Percentiles rank a stretch among this genome's conserved stretches.
These are phyloP conservation scores for Abramis brama DNA, from an alignment of 2,113 vertebrate genomes.

Conservation along the genomic window DNA sequence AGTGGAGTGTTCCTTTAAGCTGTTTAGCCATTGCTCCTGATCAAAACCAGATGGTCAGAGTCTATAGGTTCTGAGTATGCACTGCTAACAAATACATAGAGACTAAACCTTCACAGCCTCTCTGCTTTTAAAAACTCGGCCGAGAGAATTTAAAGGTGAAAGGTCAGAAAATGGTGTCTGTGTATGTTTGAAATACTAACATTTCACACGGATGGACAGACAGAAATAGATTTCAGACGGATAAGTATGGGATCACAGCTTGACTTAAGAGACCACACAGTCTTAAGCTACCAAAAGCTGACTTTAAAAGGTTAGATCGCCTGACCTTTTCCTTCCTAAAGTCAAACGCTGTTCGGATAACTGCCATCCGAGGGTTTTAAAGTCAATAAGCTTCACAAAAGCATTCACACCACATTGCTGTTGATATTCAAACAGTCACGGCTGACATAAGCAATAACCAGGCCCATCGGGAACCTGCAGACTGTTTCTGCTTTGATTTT, in stretches of 20 bases:
- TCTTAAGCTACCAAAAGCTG: constrained; percentile 41
- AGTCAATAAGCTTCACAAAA: constrained; percentile 52
- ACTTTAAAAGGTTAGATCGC: constrained; percentile 41
- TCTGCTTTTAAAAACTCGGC: constrained; percentile 14
- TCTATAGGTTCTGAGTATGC: neutral
- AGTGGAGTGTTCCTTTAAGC: neutral
- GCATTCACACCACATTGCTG: constrained; percentile 32
- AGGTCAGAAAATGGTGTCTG: constrained; percentile 29
- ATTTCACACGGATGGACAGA: constrained; percentile 24
- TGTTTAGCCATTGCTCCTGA: constrained; percentile 2
- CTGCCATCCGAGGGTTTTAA: constrained; percentile 40
- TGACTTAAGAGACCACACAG: constrained; percentile 52
- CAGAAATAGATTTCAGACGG: constrained; percentile 23
- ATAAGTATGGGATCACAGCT: constrained; percentile 23
- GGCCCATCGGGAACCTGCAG: neutral
- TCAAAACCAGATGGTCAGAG: constrained; percentile 3
- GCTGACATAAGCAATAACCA: constrained; percentile 26
- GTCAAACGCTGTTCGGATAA: constrained; percentile 40
- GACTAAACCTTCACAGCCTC: constrained; percentile 17
- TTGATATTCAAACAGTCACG: constrained; percentile 36
- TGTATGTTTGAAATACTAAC: constrained; percentile 42
- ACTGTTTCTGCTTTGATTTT: neutral
- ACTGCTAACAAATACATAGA: constrained; percentile 19
- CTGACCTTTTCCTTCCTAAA: constrained; percentile 38
- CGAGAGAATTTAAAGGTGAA: constrained; percentile 16